Evolutionary conservation across 2,888 invertebrate genomes (phyloP), one percentile per base, ranked within the genome.

Genomic region (Kryphioiulus occultus): DNA sequence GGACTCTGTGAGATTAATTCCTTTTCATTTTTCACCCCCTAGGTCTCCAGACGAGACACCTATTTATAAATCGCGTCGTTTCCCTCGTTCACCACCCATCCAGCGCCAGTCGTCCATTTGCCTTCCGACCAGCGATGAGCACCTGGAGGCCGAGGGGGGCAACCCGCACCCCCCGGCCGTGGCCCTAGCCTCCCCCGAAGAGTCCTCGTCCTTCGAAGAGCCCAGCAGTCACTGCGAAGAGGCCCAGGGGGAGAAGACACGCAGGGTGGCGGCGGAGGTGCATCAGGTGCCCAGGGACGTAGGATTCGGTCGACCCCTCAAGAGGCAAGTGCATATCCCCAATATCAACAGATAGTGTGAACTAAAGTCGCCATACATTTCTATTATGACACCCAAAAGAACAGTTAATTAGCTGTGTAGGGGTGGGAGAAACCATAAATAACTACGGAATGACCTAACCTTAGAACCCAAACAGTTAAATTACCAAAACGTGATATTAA

Each of bases 81-180:
- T 88, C 42, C 86, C 87, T 39, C 88, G 89, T n/a, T 89, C 88
- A 26, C 88, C 89, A 26, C 87, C 88, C 19, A 87, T 89, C 47
- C 88, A 86, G 7, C 87, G 88, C 30, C 89, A 89, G 59, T 86
- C 89, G 22, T 88, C 89, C 35, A 68, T 89, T 35, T 89, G 88
- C 87, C 59, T 88, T 15, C 53, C 78, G n/a, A 84, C 30, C 47
- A 87, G 86, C 59, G 87, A 88, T 53, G 88, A 88, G 78, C 87
- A 85, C 59, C 85, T 87, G 84, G 87, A 87, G 12, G 32, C 47
- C 32, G 86, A 17, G 19, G 39, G 19, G n/a, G 84, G 39, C 32
- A 32, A 32, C n/a, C n/a, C 84, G 19, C 84, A 19, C 9, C 19
- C 35, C 39, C 35, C 35, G 39, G 35, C 30, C 84, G 84, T 84